Conservation (phyloP, 2,113 vertebrate genomes). For the Catharus minimus region DNA sequence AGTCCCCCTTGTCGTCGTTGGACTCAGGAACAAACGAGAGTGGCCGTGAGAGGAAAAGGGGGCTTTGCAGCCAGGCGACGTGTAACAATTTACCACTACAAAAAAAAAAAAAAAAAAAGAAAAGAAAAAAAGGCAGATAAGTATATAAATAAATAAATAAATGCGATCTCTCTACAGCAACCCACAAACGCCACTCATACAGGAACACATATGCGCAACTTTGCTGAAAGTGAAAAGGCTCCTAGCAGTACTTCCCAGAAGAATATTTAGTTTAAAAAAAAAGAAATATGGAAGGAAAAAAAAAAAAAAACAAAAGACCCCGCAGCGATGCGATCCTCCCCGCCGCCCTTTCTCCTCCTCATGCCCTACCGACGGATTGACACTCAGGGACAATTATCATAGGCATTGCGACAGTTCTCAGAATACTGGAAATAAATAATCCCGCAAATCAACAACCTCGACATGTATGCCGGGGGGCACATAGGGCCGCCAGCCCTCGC, state of each 20-base stretch:
- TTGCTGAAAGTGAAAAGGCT: slow-evolving; percentile 7
- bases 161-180: background rate
- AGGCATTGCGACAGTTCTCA: background rate
- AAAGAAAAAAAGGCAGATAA: background rate
- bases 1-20: slow-evolving; percentile 48
- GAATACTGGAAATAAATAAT: background rate
- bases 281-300: too few relatives aligned
- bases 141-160: background rate
- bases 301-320: background rate
- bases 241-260: background rate
- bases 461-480: background rate
- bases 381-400: background rate
- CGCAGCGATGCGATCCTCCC: background rate
- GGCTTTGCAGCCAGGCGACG: background rate
- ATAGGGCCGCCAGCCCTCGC: background rate
- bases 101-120: background rate
- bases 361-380: background rate
- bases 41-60: background rate
- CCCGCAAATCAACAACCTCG: background rate
- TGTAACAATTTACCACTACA: background rate
- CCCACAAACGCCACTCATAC: background rate
- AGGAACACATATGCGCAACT: background rate
- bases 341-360: background rate
- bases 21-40: slow-evolving; percentile 9
- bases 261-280: background rate